Evolutionary conservation across 2,797 vertebrate genomes (phyloP).

Genomic region (Darevskia nairensis): DNA sequence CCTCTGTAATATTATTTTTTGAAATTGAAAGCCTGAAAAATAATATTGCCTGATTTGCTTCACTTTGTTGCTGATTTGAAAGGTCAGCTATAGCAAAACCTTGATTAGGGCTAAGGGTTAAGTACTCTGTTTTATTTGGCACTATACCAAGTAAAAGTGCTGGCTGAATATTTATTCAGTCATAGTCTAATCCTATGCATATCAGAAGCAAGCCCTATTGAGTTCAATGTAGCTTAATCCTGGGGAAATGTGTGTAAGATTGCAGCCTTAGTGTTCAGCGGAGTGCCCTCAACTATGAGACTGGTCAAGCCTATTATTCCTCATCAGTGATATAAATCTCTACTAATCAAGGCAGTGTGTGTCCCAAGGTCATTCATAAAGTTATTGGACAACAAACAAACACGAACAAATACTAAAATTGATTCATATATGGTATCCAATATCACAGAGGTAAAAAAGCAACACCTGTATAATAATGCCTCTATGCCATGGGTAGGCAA

Average conservation of each 20-base stretch:
- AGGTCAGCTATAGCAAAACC: neutral
- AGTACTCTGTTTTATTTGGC: neutral
- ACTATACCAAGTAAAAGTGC: neutral
- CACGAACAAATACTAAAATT: neutral
- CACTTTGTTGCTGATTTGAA: neutral
- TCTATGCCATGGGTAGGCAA: neutral
- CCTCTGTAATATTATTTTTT: neutral
- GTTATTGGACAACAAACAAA: neutral
- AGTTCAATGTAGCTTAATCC: neutral
- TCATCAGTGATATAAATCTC: neutral
- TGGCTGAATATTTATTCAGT: neutral
- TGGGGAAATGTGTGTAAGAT: too few species aligned
- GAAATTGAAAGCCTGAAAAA: neutral
- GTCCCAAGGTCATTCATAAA: neutral
- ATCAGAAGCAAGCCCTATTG: too few species aligned
- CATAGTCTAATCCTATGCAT: too few species aligned
- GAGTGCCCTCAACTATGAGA: neutral
- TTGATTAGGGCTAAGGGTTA: neutral
- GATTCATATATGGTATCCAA: neutral
- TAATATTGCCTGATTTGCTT: neutral
- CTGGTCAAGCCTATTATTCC: neutral
- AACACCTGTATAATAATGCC: neutral
- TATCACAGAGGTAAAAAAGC: neutral
- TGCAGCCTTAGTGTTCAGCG: neutral
- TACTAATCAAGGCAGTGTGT: neutral